Percentiles rank a stretch among this genome's conserved stretches.
phyloP scores from a whole-genome alignment of 2,888 invertebrate species.

The Epicampocera succincta region DNA sequence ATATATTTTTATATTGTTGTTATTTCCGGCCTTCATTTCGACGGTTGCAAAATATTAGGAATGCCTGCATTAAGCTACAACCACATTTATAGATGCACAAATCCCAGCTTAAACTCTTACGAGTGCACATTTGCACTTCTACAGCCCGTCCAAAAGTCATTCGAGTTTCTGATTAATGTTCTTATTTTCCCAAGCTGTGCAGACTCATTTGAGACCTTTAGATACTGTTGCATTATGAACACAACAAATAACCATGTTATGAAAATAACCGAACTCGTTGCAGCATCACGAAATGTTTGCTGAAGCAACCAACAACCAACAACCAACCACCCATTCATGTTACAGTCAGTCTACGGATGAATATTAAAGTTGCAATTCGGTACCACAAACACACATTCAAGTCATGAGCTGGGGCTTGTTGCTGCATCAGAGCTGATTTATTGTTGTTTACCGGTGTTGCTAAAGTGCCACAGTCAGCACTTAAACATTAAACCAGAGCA shows the following conservation, averaged over 20 bases:
- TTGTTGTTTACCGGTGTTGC: slow-evolving; percentile 68
- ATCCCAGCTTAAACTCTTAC: too few species aligned
- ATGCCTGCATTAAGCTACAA: too few species aligned
- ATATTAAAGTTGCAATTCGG: slow-evolving; percentile 27
- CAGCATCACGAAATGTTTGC: slow-evolving; percentile 34
- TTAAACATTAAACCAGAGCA: slow-evolving; percentile 66
- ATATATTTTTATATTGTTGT: too few species aligned
- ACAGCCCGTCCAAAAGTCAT: neutral
- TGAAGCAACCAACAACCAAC: slow-evolving; percentile 26
- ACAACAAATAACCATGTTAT: slow-evolving; percentile 4
- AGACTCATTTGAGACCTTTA: slow-evolving; percentile 14
- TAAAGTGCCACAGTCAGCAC: slow-evolving; percentile 69
- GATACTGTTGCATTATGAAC: neutral
- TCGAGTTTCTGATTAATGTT: too few species aligned
- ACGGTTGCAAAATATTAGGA: too few species aligned
- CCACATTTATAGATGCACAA: too few species aligned
- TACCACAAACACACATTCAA: slow-evolving; percentile 11
- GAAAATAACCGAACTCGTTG: slow-evolving; percentile 18
- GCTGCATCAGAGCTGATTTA: slow-evolving; percentile 61
- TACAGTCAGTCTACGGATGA: slow-evolving; percentile 28
- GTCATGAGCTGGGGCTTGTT: slow-evolving; percentile 21
- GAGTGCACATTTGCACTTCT: too few species aligned
- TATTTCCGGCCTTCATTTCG: too few species aligned
- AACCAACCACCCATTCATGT: slow-evolving; percentile 34
- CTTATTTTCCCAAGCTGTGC: neutral